A percentile compares a stretch with the other conserved stretches of the same genome.
phyloP scores from a whole-genome alignment of 2,797 vertebrate species.

The Astyanax mexicanus region DNA sequence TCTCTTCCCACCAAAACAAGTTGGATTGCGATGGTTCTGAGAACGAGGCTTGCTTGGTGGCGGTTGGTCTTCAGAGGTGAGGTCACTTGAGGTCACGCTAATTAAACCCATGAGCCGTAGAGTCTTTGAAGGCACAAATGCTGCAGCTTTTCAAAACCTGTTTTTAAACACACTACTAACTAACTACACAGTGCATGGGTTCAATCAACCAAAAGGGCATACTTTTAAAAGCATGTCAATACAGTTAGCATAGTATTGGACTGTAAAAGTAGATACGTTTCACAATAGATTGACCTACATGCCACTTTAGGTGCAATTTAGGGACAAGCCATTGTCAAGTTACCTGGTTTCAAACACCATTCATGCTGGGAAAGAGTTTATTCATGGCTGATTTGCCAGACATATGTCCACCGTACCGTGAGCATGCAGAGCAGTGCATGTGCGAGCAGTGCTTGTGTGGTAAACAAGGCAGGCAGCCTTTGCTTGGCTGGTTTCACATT shows the following conservation, averaged over 20 bases:
- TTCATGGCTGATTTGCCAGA: slow-evolving; percentile 23
- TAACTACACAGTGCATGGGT: not conserved
- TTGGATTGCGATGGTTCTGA: not conserved
- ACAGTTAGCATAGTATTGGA: not conserved
- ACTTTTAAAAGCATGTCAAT: not conserved
- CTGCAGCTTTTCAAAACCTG: not conserved
- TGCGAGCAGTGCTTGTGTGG: slow-evolving; percentile 42
- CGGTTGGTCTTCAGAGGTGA: not conserved
- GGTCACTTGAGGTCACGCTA: not conserved
- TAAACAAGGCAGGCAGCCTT: slow-evolving; percentile 41
- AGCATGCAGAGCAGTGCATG: not conserved
- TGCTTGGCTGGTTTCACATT: slow-evolving; percentile 53
- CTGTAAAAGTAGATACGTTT: not conserved
- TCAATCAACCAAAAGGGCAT: not conserved
- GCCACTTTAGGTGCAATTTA: not conserved
- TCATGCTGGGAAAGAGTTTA: not conserved
- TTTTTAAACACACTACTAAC: not conserved
- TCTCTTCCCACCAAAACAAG: not conserved
- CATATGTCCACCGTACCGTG: not conserved
- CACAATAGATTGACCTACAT: too few relatives aligned
- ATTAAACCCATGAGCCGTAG: not conserved
- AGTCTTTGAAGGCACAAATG: not conserved
- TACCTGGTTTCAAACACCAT: not conserved
- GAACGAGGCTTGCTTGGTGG: not conserved
- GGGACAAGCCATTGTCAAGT: not conserved